phyloP scores from a whole-genome alignment of 1,140 invertebrate species.

The Macrostomum lignano region DNA sequence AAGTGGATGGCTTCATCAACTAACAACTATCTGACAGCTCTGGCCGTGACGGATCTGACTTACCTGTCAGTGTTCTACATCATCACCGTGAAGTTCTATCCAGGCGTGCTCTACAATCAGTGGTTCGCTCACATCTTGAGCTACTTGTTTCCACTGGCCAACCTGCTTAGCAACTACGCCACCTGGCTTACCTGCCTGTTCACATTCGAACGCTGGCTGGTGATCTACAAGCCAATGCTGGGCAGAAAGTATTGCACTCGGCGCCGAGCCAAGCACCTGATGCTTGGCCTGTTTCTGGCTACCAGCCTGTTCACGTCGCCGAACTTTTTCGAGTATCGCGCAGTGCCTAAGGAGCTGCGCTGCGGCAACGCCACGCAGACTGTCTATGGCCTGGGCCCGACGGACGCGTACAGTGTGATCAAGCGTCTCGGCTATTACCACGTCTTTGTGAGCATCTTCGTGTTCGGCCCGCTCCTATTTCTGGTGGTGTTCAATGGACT shows the following conservation, averaged over 20 bases:
- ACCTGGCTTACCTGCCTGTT: too few relatives aligned
- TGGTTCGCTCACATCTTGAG: too few relatives aligned
- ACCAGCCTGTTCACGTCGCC: constrained; percentile 35
- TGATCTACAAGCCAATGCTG: constrained; percentile 39
- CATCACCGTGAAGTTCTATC: constrained; percentile 33
- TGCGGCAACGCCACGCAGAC: not conserved
- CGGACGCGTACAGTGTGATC: constrained; percentile 24
- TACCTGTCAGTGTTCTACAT: constrained; percentile 31
- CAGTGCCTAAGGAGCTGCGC: constrained; percentile 8
- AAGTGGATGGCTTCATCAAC: constrained; percentile 43
- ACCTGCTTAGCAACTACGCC: too few relatives aligned
- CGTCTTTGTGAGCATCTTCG: constrained; percentile 37
- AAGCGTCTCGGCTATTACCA: constrained; percentile 38
- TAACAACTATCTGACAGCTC: constrained; percentile 40
- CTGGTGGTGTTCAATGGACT: constrained; percentile 42
- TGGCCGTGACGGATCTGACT: constrained; percentile 41
- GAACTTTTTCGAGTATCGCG: constrained; percentile 43
- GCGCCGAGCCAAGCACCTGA: constrained; percentile 28
- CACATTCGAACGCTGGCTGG: constrained; percentile 47
- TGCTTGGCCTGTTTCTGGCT: constrained; percentile 33
- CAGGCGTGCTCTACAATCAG: constrained; percentile 38
- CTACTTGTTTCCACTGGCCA: too few relatives aligned
- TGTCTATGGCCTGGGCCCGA: constrained; percentile 7
- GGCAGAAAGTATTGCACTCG: too few relatives aligned
- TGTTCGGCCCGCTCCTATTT: too few relatives aligned